Evolutionary conservation across 2,888 invertebrate species (phyloP), one percentile per base, ranked within the genome.

Genomic region (Lutraria lutraria): DNA sequence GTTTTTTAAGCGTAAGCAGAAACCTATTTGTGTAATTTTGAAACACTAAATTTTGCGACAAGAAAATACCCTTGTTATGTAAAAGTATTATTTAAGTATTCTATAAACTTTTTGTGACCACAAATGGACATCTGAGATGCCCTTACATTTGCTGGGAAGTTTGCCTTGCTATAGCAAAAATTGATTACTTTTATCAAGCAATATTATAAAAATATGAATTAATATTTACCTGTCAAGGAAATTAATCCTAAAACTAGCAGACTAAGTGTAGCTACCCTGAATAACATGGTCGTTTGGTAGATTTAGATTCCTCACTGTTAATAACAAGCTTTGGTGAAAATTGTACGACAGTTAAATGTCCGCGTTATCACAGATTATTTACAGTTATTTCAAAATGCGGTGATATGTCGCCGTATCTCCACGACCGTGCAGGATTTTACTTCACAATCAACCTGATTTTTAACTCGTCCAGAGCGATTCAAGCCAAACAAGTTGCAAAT

Each of bases 251-350:
- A 76, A 34, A 76, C 15, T 31, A 76, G 29, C 3, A 76, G 19
- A 34, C 19, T 21, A 76, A 76, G 15, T 31, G 76, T 34, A 0
- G 31, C 31, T 25, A 31, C 31, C 76, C 76, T 76, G 34, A 76
- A 76, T 76, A 76, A 34, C 76, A 76, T 76, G 76, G 76, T 76
- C 16, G 76, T 76, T 13, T 31, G 0, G 29, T 76, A 76, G 34
- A 34, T 29, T 25, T 76, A 31, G 34, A 34, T 15, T 25, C 31
- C 31, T 34, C 12, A 76, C 76, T 76, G 15, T 15, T 76, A 31
- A 56, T 16, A 16, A 34, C 76, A 34, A 31, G 31, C 76, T 76
- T 16, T 16, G 31, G 1, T 31, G 31, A 31, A 31, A 3, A 34
- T 34, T 16, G 76, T 13, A 63, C 19, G 0, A 63, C 21, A n/a